Conservation (phyloP, 2,888 invertebrate species). For the Oxytorus armatus region DNA sequence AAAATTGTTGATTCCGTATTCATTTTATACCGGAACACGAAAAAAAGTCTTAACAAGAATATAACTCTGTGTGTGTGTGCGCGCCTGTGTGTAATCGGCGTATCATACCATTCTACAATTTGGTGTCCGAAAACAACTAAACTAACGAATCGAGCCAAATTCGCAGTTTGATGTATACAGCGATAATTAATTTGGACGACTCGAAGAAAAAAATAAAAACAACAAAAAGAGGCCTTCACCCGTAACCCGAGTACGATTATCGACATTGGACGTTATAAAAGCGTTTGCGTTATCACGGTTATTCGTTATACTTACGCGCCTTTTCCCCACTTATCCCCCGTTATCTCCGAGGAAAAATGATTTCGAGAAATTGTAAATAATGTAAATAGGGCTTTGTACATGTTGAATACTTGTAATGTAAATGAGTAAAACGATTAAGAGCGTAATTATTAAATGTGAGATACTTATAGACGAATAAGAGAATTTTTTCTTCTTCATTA, state of each 20-base stretch:
- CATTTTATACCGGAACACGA: too few species aligned
- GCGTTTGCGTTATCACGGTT: constrained; percentile 67
- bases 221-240: constrained; percentile 5
- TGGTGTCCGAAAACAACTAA: not conserved
- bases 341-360: constrained; percentile 61
- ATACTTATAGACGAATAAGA: constrained; percentile 68
- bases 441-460: constrained; percentile 71
- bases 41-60: not conserved
- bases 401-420: constrained; percentile 85
- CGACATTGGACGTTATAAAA: constrained; percentile 38
- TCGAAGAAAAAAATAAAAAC: not conserved
- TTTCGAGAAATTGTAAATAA: constrained; percentile 84
- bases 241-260: constrained; percentile 26
- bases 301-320: constrained; percentile 49
- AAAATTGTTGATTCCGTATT: too few species aligned
- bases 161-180: not conserved
- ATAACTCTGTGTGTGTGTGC: constrained; percentile 17
- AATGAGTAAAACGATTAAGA: constrained; percentile 72
- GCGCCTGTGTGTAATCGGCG: not conserved
- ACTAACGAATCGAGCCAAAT: not conserved
- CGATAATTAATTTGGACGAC: not conserved
- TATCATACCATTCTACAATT: not conserved
- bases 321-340: constrained; percentile 28
- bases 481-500: constrained; percentile 52
- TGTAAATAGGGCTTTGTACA: constrained; percentile 87